Base-by-base conservation (phyloP, 2,797 vertebrate species). In the Siniperca obscura region DNA sequence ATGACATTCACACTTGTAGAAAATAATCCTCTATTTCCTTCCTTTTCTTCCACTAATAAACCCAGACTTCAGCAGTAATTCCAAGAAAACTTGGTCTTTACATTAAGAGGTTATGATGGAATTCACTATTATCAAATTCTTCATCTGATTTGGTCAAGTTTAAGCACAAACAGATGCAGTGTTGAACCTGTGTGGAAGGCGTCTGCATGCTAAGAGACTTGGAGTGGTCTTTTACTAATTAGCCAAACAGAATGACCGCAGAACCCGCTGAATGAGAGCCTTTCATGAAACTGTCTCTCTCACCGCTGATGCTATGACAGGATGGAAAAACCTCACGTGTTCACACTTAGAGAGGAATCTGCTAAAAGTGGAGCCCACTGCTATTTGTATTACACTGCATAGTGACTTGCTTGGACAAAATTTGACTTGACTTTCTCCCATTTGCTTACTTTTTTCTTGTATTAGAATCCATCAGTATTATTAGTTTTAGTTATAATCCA, bases 131-230 rank as follows among this genome's bases (percentile, higher is more conserved):
- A 36, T 57, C 27, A 70, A 65, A 83, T 81, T 83, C 74, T 70
- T 82, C 27, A 14, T 61, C 71, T 68, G 76, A 80, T 83, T 86
- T 61, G 57, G 16, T 53, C 16, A 44, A 80, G 62, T 66, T 77
- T 17, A 9, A 79, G 44, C 69, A 83, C 82, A 81, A 82, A 85
- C 68, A 82, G 86, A 84, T 62, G 74, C 81, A 84, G 86, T 84
- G 82, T 88, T 87, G 80, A 64, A 83, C 44, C 60, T 68, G 65
- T 68, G 85, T 66, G 86, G 82, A 87, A 60, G 74, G 84, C 30
- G 52, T 81, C 79, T 90, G 90, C 83, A 92, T 92, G 87, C 91
- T 91, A 91, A 94, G 84, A 93, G 90, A 87, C 89, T 89, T 89
- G 57, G 83, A 89, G 74, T 80, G 71, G 80, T 48, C 72, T 88